phyloP scores from a whole-genome alignment of 2,113 vertebrate species.

The Synodontis membranacea region DNA sequence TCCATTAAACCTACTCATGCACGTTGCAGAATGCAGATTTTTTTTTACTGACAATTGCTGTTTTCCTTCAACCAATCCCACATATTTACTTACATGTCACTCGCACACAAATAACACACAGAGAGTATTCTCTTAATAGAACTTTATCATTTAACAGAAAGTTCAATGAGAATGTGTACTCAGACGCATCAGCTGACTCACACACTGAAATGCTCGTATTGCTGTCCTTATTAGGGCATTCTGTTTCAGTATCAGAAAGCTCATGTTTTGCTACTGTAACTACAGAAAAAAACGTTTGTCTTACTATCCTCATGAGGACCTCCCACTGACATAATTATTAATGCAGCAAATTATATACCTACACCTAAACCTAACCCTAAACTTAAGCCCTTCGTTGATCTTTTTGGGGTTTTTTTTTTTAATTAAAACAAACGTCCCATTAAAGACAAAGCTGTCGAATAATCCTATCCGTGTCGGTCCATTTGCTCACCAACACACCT shows the following conservation, averaged over 20 bases:
- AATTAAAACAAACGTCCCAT: background rate
- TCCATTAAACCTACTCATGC: conserved; percentile 4
- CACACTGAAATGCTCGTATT: background rate
- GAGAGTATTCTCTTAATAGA: background rate
- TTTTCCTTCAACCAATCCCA: background rate
- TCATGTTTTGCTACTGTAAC: background rate
- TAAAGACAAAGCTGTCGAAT: background rate
- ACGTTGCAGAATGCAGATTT: background rate
- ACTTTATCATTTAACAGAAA: background rate
- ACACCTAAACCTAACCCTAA: background rate
- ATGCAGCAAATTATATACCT: background rate
- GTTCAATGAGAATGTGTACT: background rate
- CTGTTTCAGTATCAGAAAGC: background rate
- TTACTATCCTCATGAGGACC: background rate
- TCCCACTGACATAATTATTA: background rate
- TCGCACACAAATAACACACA: background rate
- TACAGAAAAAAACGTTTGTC: background rate
- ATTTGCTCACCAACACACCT: background rate
- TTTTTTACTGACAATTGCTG: conserved; percentile 40
- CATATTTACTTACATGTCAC: background rate
- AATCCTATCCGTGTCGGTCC: background rate
- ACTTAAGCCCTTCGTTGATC: no score
- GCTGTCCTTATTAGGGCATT: background rate
- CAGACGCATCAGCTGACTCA: background rate
- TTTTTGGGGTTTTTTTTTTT: background rate